A percentile compares a stretch with the other conserved stretches of the same genome.
Evolutionary conservation across 2,797 vertebrate species (phyloP).

Genomic region (Gymnothorax javanicus): DNA sequence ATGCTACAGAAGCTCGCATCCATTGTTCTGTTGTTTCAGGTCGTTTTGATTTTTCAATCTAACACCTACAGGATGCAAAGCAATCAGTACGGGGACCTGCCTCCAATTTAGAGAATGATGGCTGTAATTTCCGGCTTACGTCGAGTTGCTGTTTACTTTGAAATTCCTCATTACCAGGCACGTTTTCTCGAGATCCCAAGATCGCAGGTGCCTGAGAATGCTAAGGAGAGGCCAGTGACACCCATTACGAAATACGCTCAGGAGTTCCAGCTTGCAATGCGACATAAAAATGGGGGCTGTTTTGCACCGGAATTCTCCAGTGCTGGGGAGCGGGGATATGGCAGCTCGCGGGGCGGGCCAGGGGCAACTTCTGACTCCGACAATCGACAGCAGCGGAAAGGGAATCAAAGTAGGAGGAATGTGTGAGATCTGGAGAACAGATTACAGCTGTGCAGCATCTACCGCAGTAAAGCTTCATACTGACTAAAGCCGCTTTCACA

Average conservation of each 20-base stretch:
- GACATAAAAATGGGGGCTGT: constrained; percentile 9
- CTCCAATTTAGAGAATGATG: constrained; percentile 67
- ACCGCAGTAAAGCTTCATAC: not conserved
- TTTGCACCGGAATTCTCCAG: not conserved
- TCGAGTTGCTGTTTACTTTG: constrained; percentile 67
- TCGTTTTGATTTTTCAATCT: constrained; percentile 44
- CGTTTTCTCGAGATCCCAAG: constrained; percentile 63
- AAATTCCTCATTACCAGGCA: constrained; percentile 66
- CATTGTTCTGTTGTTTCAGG: constrained; percentile 41
- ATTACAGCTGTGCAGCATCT: not conserved
- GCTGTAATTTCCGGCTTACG: constrained; percentile 64
- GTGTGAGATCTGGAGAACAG: not conserved
- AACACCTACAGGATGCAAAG: constrained; percentile 44
- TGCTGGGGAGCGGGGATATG: constrained; percentile 3
- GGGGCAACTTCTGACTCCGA: not conserved
- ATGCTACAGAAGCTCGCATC: constrained; percentile 52
- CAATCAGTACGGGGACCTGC: constrained; percentile 55
- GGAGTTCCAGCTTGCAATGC: constrained; percentile 31
- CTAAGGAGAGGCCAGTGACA: constrained; percentile 41
- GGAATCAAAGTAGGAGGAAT: constrained; percentile 20
- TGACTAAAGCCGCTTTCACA: not conserved
- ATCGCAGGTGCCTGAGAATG: constrained; percentile 57
- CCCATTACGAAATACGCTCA: constrained; percentile 41
- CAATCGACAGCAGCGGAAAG: not conserved
- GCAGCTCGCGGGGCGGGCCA: not conserved